phyloP scores from a whole-genome alignment of 1,140 invertebrate species.

The Hyphantria cunea region DNA sequence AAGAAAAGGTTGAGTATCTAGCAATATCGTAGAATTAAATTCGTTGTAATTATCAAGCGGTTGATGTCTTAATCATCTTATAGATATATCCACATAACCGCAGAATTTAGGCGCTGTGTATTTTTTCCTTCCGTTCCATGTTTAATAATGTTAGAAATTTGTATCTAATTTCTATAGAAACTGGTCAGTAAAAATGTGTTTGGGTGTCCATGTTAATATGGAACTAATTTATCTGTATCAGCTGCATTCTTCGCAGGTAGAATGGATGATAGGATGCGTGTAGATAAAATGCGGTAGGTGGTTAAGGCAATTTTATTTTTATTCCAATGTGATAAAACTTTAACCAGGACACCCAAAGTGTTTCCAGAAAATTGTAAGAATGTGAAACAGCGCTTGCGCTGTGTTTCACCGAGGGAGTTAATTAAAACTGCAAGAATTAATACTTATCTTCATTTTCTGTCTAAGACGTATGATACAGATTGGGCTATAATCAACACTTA shows the following conservation, averaged over 20 bases:
- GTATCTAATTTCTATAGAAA: neutral
- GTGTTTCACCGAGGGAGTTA: no score
- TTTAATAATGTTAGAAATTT: neutral
- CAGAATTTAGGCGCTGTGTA: neutral
- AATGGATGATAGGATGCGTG: neutral
- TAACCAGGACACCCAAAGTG: neutral
- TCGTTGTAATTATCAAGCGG: conserved; percentile 20
- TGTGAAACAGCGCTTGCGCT: no score
- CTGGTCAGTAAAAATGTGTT: neutral
- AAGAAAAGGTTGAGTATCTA: neutral
- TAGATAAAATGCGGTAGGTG: neutral
- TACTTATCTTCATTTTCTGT: no score
- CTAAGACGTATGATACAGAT: no score
- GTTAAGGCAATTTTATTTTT: neutral
- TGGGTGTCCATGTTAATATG: neutral
- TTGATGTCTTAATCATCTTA: conserved; percentile 19
- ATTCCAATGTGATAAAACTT: neutral
- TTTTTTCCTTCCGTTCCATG: neutral
- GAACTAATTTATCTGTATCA: neutral
- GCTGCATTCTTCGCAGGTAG: neutral
- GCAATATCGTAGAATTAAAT: conserved; percentile 10
- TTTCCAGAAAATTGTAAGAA: neutral
- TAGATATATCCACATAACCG: conserved; percentile 1
- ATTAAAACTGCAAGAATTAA: no score
- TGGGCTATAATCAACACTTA: no score